phyloP scores from a whole-genome alignment of 2,797 vertebrate genomes.

The Xerus rutilus region DNA sequence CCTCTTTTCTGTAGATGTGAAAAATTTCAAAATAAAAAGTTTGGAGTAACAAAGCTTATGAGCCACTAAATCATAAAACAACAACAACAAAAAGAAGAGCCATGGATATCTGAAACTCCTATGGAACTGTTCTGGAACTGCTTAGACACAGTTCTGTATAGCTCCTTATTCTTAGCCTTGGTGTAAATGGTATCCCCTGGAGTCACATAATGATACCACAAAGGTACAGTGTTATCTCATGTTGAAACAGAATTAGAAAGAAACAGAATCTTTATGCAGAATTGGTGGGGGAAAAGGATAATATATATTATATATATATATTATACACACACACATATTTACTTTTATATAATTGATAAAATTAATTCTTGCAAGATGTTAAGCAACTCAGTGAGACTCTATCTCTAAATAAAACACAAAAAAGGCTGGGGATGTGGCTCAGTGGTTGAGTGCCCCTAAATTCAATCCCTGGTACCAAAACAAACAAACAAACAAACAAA shows the following conservation, averaged over 20 bases:
- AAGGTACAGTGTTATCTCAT: not conserved
- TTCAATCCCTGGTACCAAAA: too few species aligned
- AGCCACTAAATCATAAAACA: not conserved
- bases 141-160: not conserved
- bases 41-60: not conserved
- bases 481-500: too few species aligned
- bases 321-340: too few species aligned
- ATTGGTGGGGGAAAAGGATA: not conserved
- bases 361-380: not conserved
- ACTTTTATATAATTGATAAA: not conserved
- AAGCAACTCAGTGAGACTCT: too few species aligned
- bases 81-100: not conserved
- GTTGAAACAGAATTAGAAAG: not conserved
- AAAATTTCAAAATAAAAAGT: conserved; percentile 30
- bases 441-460: too few species aligned
- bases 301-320: not conserved
- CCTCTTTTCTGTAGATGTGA: not conserved
- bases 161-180: not conserved
- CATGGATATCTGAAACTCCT: not conserved
- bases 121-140: not conserved
- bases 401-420: too few species aligned
- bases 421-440: too few species aligned
- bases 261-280: not conserved
- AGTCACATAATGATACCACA: not conserved
- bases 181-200: not conserved